Evolutionary conservation across 2,888 invertebrate genomes (phyloP), one percentile per base, ranked within the genome.

Genomic region (Athalia rosae): DNA sequence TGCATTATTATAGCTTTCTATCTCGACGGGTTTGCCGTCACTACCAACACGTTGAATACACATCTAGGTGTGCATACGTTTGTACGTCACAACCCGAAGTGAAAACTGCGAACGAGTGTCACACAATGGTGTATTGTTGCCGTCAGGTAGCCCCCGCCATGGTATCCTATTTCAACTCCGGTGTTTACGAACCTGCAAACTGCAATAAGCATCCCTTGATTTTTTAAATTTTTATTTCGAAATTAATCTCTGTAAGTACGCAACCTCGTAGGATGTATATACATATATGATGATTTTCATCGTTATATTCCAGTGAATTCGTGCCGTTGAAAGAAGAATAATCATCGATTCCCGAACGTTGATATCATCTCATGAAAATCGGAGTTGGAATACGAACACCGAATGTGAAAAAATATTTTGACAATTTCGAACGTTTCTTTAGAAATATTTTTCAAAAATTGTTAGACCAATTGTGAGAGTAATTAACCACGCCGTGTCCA

Each of bases 91-190:
- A 61, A 28, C 61, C 4, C 8, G 15, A n/a, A 69, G 69, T 53
- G 43, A n/a, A 56, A 56, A 69, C 53, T 69, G 53, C 53, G 48
- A 66, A 48, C 66, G 66, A 48, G 47, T 66, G 66, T 66, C 48
- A 8, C 48, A 69, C 69, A 69, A 69, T 69, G 69, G 69, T 53
- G 69, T 69, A 69, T 69, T 56, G 69, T 69, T 69, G 69, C 53
- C 53, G 69, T 69, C 69, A 69, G 69, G 69, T 69, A 69, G 69
- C 53, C 56, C 69, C 48, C 53, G 43, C n/a, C n/a, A n/a, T n/a
- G n/a, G n/a, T 69, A 69, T 69, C 69, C 56, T 69, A 69, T 69
- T 69, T n/a, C 69, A 69, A 43, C 53, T 56, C 43, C 69, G 15
- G 53, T 53, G 69, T 53, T 69, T 47, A 41, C 53, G 69, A 11